phyloP scores from a whole-genome alignment of 2,888 invertebrate species.

The Rhagonycha lutea region DNA sequence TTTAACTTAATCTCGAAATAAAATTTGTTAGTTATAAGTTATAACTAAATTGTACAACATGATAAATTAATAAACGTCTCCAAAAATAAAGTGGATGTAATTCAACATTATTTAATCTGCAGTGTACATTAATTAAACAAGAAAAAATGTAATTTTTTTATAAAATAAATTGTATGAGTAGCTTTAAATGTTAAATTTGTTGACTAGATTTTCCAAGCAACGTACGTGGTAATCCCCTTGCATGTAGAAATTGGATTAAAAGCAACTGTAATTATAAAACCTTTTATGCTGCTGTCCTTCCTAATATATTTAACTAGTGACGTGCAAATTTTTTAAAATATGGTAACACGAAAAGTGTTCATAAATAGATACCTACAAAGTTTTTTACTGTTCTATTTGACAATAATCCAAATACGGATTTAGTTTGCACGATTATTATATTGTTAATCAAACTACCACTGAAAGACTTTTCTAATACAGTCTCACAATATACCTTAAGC shows the following conservation, averaged over 20 bases:
- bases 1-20: not conserved
- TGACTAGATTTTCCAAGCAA: not conserved
- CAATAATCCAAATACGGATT: too few relatives aligned
- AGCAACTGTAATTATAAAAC: not conserved
- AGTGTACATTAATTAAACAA: not conserved
- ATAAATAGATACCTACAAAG: not conserved
- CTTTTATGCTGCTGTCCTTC: not conserved
- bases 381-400: too few relatives aligned
- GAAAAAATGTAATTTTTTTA: not conserved
- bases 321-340: not conserved
- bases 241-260: not conserved
- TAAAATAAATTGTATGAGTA: not conserved
- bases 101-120: not conserved
- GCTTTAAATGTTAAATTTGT: not conserved
- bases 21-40: not conserved
- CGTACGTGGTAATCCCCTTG: not conserved
- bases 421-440: not conserved
- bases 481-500: not conserved
- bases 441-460: not conserved
- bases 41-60: not conserved
- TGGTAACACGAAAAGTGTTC: not conserved
- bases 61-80: not conserved
- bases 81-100: not conserved
- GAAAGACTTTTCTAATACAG: not conserved
- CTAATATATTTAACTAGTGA: not conserved